Evolutionary conservation across 2,797 vertebrate species (phyloP).

Genomic region (Nothura maculosa): DNA sequence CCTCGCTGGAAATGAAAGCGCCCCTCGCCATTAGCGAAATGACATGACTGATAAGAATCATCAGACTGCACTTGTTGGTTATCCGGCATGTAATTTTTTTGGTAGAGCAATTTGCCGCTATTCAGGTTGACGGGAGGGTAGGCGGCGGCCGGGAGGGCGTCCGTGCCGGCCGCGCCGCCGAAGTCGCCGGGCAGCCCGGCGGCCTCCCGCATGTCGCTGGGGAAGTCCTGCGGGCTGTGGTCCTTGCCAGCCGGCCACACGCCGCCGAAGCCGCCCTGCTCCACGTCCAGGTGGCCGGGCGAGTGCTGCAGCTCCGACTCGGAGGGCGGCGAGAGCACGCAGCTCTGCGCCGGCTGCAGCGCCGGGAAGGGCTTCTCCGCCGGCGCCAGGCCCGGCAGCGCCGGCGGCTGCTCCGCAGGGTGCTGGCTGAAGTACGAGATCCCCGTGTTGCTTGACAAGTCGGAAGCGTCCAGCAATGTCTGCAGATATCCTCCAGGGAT

Average conservation of each 20-base stretch:
- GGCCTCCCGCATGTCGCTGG: slow-evolving; percentile 86
- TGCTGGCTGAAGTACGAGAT: slow-evolving; percentile 93
- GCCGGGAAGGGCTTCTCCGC: slow-evolving; percentile 92
- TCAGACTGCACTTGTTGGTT: slow-evolving; percentile 89
- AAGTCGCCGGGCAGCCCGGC: slow-evolving; percentile 88
- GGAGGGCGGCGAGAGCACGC: slow-evolving; percentile 93
- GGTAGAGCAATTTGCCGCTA: slow-evolving; percentile 91
- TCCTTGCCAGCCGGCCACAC: slow-evolving; percentile 89
- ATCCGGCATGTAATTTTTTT: slow-evolving; percentile 92
- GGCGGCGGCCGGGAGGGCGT: slow-evolving; percentile 87
- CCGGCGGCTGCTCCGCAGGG: slow-evolving; percentile 84
- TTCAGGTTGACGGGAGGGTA: slow-evolving; percentile 91
- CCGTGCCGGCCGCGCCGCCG: slow-evolving; percentile 81
- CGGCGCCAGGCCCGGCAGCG: slow-evolving; percentile 88
- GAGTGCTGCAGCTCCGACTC: slow-evolving; percentile 96
- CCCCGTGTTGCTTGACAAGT: slow-evolving; percentile 89
- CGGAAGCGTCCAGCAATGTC: slow-evolving; percentile 96
- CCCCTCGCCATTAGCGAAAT: slow-evolving; percentile 91
- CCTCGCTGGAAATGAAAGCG: slow-evolving; percentile 96
- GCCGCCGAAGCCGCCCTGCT: slow-evolving; percentile 86
- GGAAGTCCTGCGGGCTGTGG: slow-evolving; percentile 82
- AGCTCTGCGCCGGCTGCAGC: slow-evolving; percentile 93
- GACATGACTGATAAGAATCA: slow-evolving; percentile 94
- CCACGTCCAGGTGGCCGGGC: slow-evolving; percentile 88
- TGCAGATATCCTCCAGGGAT: slow-evolving; percentile 98